These are phyloP conservation scores for Heterocephalus glaber DNA, from an alignment of 2,113 vertebrate species.

Conservation along the genomic window DNA sequence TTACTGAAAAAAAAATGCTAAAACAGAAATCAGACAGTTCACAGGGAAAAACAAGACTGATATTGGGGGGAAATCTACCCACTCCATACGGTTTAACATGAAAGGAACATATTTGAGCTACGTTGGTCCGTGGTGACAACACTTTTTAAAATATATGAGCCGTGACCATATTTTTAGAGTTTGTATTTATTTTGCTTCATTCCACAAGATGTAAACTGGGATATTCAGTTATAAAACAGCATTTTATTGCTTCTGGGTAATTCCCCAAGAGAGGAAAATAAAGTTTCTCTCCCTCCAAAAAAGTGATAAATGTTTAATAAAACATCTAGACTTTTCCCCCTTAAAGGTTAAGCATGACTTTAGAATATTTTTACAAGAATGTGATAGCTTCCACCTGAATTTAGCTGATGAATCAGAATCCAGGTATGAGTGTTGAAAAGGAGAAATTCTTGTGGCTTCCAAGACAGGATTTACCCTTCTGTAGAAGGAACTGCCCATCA, in stretches of 20 bases:
- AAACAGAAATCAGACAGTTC: constrained; percentile 3
- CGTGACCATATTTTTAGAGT: constrained; percentile 70
- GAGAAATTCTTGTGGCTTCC: not conserved
- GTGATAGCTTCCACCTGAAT: constrained; percentile 66
- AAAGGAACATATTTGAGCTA: constrained; percentile 47
- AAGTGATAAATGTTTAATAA: constrained; percentile 76
- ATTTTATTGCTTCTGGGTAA: constrained; percentile 76
- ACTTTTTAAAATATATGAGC: constrained; percentile 72
- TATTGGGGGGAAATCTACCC: not conserved
- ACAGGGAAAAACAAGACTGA: not conserved
- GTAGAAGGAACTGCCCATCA: not conserved
- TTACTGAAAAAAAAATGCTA: not conserved
- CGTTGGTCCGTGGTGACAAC: constrained; percentile 31
- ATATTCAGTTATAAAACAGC: constrained; percentile 64
- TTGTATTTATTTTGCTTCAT: constrained; percentile 77
- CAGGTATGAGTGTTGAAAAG: constrained; percentile 9
- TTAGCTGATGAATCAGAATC: not conserved
- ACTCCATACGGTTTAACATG: not conserved
- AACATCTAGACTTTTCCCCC: constrained; percentile 59
- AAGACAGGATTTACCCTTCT: not conserved
- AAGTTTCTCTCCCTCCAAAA: constrained; percentile 37
- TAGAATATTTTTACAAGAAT: constrained; percentile 53
- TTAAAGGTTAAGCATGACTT: constrained; percentile 54
- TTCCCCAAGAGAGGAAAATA: constrained; percentile 68
- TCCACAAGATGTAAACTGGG: constrained; percentile 69